Conservation (phyloP, 1,140 invertebrate genomes). For the Heterodera schachtii region DNA sequence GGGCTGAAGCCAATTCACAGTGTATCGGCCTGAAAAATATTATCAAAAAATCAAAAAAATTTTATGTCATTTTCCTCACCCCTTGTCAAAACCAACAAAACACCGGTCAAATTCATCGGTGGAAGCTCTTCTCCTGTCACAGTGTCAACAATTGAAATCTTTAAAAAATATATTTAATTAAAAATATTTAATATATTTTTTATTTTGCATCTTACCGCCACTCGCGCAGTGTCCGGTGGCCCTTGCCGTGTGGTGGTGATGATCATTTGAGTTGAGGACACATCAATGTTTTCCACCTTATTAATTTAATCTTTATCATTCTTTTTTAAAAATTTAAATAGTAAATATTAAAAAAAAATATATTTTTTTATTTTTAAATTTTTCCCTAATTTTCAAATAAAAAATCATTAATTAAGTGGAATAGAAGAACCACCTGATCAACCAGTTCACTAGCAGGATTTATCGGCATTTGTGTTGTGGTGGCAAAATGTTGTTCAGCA, state of each 20-base stretch:
- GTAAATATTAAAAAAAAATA: no score
- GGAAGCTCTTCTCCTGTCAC: conserved; percentile 50
- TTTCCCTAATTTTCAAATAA: no score
- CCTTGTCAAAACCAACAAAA: conserved; percentile 58
- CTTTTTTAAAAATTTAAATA: no score
- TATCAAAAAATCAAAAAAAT: background rate
- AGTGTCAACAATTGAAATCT: conserved; percentile 59
- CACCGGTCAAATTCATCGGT: conserved; percentile 55
- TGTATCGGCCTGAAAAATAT: conserved; percentile 58
- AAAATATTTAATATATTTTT: background rate
- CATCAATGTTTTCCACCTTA: conserved; percentile 56
- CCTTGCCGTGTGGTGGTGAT: conserved; percentile 55
- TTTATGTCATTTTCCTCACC: conserved; percentile 34
- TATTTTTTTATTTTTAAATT: no score
- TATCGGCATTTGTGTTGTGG: background rate
- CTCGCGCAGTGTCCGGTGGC: conserved; percentile 39
- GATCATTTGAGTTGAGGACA: conserved; percentile 54
- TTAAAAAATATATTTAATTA: background rate
- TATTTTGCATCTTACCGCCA: background rate
- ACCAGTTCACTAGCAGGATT: conserved; percentile 12
- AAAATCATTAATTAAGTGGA: no score
- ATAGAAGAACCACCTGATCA: background rate
- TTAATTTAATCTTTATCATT: conserved; percentile 18
- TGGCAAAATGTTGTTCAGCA: conserved; percentile 8
- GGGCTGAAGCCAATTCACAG: conserved; percentile 59